A percentile compares a stretch with the other conserved stretches of the same genome.
Conservation (phyloP, 2,888 invertebrate genomes). For the Habrosyne pyritoides region DNA sequence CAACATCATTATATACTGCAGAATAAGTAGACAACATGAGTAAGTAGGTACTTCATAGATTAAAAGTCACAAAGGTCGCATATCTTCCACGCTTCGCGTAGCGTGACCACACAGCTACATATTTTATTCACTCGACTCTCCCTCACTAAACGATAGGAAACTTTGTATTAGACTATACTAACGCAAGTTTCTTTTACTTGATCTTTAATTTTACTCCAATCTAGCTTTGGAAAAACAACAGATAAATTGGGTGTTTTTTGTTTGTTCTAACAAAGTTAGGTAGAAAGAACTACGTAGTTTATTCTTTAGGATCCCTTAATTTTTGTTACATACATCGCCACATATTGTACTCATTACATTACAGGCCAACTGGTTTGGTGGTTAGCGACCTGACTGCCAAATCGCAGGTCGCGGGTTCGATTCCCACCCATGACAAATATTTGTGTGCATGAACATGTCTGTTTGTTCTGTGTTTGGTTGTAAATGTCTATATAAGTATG, state of each 20-base stretch:
- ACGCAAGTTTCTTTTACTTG: constrained; percentile 24
- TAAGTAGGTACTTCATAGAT: constrained; percentile 39
- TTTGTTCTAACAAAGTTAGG: neutral
- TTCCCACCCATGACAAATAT: no score
- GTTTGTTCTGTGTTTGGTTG: no score
- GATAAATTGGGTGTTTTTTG: neutral
- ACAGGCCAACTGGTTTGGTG: no score
- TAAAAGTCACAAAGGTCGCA: constrained; percentile 60
- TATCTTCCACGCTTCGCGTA: constrained; percentile 70
- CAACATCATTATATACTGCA: neutral
- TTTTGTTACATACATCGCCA: no score
- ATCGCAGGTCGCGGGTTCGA: no score
- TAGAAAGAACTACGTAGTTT: neutral
- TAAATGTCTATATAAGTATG: no score
- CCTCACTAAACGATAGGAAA: constrained; percentile 46
- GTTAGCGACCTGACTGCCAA: no score
- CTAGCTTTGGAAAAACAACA: constrained; percentile 2
- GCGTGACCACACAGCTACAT: constrained; percentile 75
- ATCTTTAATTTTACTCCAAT: constrained; percentile 13
- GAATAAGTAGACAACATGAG: neutral
- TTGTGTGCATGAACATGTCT: no score
- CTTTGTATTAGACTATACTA: constrained; percentile 36
- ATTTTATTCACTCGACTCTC: constrained; percentile 62
- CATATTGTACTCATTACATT: no score
- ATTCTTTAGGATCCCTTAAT: neutral